phyloP scores from a whole-genome alignment of 1,140 invertebrate genomes.

The Hycleus cichorii region DNA sequence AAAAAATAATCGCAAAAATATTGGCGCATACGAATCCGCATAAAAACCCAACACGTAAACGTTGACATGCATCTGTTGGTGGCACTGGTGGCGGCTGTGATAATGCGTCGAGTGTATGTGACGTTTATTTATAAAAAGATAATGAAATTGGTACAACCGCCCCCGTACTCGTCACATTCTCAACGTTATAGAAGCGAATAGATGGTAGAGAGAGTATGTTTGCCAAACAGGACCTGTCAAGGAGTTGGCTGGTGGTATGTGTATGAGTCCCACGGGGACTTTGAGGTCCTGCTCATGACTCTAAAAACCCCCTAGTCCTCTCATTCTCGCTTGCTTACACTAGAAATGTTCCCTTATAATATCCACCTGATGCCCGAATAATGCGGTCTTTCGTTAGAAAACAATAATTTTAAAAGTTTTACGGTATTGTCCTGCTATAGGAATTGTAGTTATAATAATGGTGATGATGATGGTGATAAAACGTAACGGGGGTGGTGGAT shows the following conservation, averaged over 20 bases:
- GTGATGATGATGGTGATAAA: too few relatives aligned
- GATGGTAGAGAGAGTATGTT: slow-evolving; percentile 33
- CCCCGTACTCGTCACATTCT: slow-evolving; percentile 30
- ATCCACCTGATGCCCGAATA: slow-evolving; percentile 8
- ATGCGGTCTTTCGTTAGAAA: too few relatives aligned
- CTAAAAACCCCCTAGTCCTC: slow-evolving; percentile 13
- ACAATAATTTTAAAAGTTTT: too few relatives aligned
- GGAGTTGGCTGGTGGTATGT: slow-evolving; percentile 14
- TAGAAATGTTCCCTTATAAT: slow-evolving; percentile 1
- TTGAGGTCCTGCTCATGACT: slow-evolving; percentile 22
- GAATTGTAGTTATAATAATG: too few relatives aligned
- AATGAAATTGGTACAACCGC: neutral
- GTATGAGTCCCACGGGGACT: slow-evolving; percentile 26
- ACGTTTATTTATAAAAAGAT: neutral
- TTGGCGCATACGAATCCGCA: too few relatives aligned
- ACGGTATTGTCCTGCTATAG: too few relatives aligned
- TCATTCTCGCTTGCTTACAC: slow-evolving; percentile 11
- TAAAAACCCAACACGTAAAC: too few relatives aligned
- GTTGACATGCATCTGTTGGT: too few relatives aligned
- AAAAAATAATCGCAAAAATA: too few relatives aligned
- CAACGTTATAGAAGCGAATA: slow-evolving; percentile 6
- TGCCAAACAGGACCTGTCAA: slow-evolving; percentile 35
- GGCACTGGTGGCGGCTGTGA: too few relatives aligned
- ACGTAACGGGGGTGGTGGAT: too few relatives aligned
- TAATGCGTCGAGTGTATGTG: too few relatives aligned